Evolutionary conservation across 2,888 invertebrate species (phyloP), one percentile per base, ranked within the genome.

Genomic region (Carpatolechia fugitivella): DNA sequence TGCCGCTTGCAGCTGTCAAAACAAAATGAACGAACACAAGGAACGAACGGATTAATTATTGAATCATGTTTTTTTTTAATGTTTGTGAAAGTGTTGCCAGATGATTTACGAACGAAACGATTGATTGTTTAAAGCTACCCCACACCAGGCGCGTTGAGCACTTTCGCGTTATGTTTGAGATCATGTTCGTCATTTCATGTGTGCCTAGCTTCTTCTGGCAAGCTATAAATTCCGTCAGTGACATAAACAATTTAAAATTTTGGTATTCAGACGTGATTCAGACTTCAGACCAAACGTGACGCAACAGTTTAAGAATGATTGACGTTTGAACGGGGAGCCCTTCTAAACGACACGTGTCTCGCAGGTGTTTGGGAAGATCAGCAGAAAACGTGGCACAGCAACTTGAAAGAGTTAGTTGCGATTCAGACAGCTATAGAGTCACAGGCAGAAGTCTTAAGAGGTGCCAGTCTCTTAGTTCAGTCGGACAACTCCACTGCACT

Each of bases 1-100:
- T 76, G 75, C 69, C 74, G 74, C 66, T 65, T 67, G 59, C 67
- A 69, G 74, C 64, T 77, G 79, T 79, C 85, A 85, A 80, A 80
- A 80, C 74, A 75, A 81, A 83, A 75, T 83, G 85, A 80, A 66
- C 60, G 76, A 76, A 41, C 16, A n/a, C 20, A 41, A 20, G 20
- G 41, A 41, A 20, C 14, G 41, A 41, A 41, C 41, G 20, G 20
- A 41, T 41, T 1, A 20, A 11, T 14, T n/a, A n/a, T n/a, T n/a
- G 24, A 24, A 24, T 24, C 3, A 18, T 7, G 8, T 38, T 38
- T 38, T 38, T n/a, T 35, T 35, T 35, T n/a, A 35, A 3, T 7
- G 31, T 11, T 31, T 31, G 31, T 31, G 36, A 3, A 36, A 36
- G 10, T 2, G n/a, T 38, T 51, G n/a, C n/a, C n/a, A n/a, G n/a